Percentiles rank a stretch among this genome's conserved stretches.
Conservation (phyloP, 2,113 vertebrate genomes). For the Aleadryas rufinucha region DNA sequence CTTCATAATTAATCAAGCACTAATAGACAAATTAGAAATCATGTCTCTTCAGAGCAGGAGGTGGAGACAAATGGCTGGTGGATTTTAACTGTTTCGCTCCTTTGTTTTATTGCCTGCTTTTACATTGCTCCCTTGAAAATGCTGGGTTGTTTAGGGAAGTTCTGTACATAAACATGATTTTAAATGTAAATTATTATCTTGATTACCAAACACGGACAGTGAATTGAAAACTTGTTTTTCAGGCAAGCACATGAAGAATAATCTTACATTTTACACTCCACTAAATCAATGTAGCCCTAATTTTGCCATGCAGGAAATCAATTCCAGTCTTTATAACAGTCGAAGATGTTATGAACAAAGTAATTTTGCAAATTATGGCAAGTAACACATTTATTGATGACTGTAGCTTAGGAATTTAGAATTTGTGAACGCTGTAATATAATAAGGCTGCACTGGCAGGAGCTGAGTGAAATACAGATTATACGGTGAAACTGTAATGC, state of each 20-base stretch:
- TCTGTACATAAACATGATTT: constrained; percentile 19
- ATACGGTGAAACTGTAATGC: constrained; percentile 76
- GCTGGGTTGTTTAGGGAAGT: not conserved
- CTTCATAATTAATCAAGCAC: constrained; percentile 68
- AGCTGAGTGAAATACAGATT: constrained; percentile 77
- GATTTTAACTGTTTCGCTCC: constrained; percentile 62
- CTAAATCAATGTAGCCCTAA: constrained; percentile 79
- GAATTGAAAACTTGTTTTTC: constrained; percentile 75
- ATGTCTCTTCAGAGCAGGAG: constrained; percentile 44
- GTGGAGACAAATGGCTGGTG: constrained; percentile 38
- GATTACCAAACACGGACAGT: constrained; percentile 61
- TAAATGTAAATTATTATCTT: constrained; percentile 65
- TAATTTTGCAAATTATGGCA: constrained; percentile 80
- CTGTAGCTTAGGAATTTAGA: constrained; percentile 75
- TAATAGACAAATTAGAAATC: constrained; percentile 64
- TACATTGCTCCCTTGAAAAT: not conserved
- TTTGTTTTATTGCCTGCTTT: not conserved
- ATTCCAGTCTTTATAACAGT: constrained; percentile 77
- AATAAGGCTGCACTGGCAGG: constrained; percentile 59
- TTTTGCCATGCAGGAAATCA: constrained; percentile 78
- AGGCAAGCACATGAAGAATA: constrained; percentile 76
- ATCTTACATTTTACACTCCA: constrained; percentile 74
- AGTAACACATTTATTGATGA: constrained; percentile 82
- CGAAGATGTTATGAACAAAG: constrained; percentile 81
- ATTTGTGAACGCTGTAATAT: constrained; percentile 70